Conservation (phyloP, 2,888 invertebrate genomes). For the Spisula solida region DNA sequence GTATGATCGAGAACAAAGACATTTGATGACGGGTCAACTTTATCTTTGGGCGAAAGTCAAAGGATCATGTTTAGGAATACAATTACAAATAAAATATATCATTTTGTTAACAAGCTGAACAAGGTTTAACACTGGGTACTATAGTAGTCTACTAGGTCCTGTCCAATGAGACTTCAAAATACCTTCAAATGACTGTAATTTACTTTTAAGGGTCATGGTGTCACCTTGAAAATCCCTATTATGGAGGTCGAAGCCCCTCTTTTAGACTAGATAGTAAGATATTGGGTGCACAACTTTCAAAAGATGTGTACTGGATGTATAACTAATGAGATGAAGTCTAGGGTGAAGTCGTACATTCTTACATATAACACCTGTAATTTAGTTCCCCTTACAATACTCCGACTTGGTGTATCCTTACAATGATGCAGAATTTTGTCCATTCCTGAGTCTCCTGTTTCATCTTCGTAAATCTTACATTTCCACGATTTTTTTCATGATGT, state of each 20-base stretch:
- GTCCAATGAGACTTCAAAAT: not conserved
- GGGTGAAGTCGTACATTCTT: not conserved
- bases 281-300: not conserved
- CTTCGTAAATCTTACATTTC: too few species aligned
- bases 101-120: too few species aligned
- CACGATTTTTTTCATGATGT: too few species aligned
- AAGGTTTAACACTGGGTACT: not conserved
- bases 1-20: slow-evolving; percentile 39
- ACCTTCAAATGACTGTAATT: not conserved
- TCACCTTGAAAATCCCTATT: slow-evolving; percentile 8
- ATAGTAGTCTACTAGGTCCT: not conserved
- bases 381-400: not conserved
- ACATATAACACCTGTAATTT: not conserved
- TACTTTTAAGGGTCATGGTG: slow-evolving; percentile 1
- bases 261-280: not conserved
- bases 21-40: not conserved
- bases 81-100: not conserved
- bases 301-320: not conserved
- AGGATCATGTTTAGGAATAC: not conserved
- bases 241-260: not conserved
- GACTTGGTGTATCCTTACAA: not conserved
- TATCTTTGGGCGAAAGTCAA: not conserved
- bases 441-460: not conserved
- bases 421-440: not conserved
- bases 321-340: not conserved